Evolutionary conservation across 2,888 invertebrate genomes (phyloP), one percentile per base, ranked within the genome.

Genomic region (Hecatera dysodea): DNA sequence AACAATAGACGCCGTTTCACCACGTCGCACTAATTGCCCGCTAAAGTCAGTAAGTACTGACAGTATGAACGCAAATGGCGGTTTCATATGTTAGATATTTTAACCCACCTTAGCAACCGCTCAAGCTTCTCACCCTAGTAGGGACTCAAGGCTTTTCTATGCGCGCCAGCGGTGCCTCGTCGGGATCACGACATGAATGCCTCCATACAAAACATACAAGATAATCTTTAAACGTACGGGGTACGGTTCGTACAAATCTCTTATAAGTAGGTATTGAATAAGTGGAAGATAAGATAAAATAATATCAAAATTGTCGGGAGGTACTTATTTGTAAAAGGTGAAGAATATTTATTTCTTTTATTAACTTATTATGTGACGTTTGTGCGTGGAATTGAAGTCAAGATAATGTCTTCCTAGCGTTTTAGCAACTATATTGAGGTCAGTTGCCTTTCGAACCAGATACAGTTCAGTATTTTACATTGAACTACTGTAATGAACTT

Each of bases 151-250:
- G 53, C 48, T 62, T 75, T 78, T 80, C 24, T 62, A 67, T 75
- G 42, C 24, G 22, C n/a, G 57, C 50, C 24, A 29, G 12, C 29
- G 53, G 22, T 48, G 57, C 53, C 61, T 33, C 39, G 52, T 48
- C 27, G 33, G 56, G 59, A 75, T 74, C 59, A 55, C 27, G 59
- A 60, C 76, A 55, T 80, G 80, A 76, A 76, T 75, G 53, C 75
- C 80, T 55, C 39, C 48, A 67, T 75, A 75, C 48, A 75, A 44
- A 44, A 55, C 48, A 76, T 59, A 67, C 59, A 75, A 77, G 27
- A 68, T 62, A 75, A 68, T 59, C 75, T 80, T 80, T 80, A 80
- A 76, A 57, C 48, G 27, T 67, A 55, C 27, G 46, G 55, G 46
- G 56, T 72, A 62, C 42, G 80, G 57, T 11, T 29, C 33, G 62